A percentile compares a stretch with the other conserved stretches of the same genome.
Evolutionary conservation across 2,888 invertebrate genomes (phyloP).

Genomic region (Pristionchus japonicus): DNA sequence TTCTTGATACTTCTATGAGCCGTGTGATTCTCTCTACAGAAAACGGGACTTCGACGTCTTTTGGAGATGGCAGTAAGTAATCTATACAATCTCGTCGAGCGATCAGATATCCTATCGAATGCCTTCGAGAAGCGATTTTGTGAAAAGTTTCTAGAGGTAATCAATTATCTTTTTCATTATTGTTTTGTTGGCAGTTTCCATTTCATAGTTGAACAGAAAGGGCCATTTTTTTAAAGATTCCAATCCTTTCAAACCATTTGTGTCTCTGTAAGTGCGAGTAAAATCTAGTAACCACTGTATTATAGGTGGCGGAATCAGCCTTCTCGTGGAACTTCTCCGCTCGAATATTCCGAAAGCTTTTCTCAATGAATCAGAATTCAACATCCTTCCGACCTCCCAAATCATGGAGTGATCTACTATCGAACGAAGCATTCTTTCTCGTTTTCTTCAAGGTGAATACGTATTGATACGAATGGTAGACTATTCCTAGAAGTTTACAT

Average conservation of each 20-base stretch:
- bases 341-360: conserved; percentile 58
- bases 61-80: conserved; percentile 84
- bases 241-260: not conserved
- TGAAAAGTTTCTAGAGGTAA: conserved; percentile 60
- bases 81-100: conserved; percentile 76
- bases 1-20: not conserved
- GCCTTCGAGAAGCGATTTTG: conserved; percentile 56
- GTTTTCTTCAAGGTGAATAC: conserved; percentile 86
- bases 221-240: no score
- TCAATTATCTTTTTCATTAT: no score
- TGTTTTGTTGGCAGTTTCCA: no score
- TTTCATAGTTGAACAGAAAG: no score
- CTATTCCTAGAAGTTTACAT: no score
- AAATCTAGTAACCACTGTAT: no score
- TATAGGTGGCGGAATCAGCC: conserved; percentile 86
- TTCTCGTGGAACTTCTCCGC: conserved; percentile 85
- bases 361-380: conserved; percentile 69
- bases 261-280: not conserved
- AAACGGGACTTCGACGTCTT: conserved; percentile 84
- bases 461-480: no score
- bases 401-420: conserved; percentile 85
- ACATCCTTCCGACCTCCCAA: conserved; percentile 78
- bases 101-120: conserved; percentile 56
- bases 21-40: conserved; percentile 45
- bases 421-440: conserved; percentile 84